Base-by-base conservation (phyloP, 2,113 vertebrate genomes). In the Percopsis transmontana region DNA sequence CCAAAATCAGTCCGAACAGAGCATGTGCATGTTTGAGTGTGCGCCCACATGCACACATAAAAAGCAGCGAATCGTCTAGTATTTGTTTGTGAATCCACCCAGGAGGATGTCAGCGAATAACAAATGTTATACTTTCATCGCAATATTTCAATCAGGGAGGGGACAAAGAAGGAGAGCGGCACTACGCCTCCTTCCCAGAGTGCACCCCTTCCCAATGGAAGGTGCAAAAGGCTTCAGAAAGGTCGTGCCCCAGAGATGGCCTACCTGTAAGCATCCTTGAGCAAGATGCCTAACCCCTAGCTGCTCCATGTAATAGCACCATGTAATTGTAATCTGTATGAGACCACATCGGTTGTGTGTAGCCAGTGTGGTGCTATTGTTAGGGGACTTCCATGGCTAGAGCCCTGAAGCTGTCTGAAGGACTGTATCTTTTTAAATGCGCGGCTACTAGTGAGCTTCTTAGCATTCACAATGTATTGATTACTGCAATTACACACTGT, bases 401-500 rank as follows among this genome's bases (percentile, higher is more conserved):
- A n/a, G n/a, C n/a, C n/a, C n/a, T n/a, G 40, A 45, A 53, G 39
- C 38, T 58, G 53, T 56, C 50, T 52, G 56, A 45, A n/a, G 41
- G 40, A 52, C 55, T 58, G 48, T 55, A 65, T 48, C 69, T 60
- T 62, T 68, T 82, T 54, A 57, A 86, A 87, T 59, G 54, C n/a
- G n/a, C n/a, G n/a, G n/a, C n/a, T n/a, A n/a, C n/a, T n/a, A n/a
- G 55, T 14, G 44, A 71, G 52, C 72, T 60, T 55, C 70, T 74
- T 48, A 63, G 67, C 56, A 75, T 83, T 77, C 68, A 69, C 66
- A 67, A 63, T 85, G 74, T 87, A 90, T 87, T 91, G 85, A 91
- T 89, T 85, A 81, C 81, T 59, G 78, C 74, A 86, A 89, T 91
- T 90, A 90, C 77, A 82, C 80, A 85, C 79, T 50, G 89, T 89